Percentiles rank a stretch among this genome's conserved stretches.
phyloP scores from a whole-genome alignment of 2,113 vertebrate species.

The Crotalus viridis region DNA sequence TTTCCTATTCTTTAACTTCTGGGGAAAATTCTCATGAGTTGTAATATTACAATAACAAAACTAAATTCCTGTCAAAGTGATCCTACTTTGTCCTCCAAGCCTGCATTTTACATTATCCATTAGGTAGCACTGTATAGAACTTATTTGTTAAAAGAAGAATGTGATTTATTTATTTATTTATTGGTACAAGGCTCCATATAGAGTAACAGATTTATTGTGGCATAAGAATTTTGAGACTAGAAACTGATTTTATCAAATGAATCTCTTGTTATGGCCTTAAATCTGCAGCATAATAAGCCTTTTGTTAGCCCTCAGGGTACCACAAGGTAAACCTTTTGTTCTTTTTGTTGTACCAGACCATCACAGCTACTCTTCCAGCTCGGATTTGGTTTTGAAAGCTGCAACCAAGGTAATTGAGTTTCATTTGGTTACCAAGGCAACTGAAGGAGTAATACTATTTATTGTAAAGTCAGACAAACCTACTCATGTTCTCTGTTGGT shows the following conservation, averaged over 20 bases:
- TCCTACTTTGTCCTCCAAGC: neutral
- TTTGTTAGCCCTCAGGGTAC: neutral
- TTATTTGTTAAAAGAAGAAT: conserved; percentile 27
- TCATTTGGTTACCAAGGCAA: conserved; percentile 74
- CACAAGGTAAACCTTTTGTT: neutral
- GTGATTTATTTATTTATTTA: neutral
- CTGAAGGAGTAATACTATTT: conserved; percentile 64
- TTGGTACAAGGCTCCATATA: neutral
- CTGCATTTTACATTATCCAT: conserved; percentile 30
- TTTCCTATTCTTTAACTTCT: neutral
- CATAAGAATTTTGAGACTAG: neutral
- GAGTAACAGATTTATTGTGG: neutral
- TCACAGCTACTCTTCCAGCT: conserved; percentile 2
- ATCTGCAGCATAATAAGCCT: neutral
- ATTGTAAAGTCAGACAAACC: conserved; percentile 72
- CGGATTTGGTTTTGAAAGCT: conserved; percentile 64
- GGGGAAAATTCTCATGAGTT: neutral
- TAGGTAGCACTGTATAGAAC: conserved; percentile 16
- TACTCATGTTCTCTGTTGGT: conserved; percentile 73
- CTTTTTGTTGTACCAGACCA: neutral
- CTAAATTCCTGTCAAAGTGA: neutral
- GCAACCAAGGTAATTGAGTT: conserved; percentile 69
- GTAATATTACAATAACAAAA: neutral
- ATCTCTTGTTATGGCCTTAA: neutral
- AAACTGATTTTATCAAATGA: neutral